Evolutionary conservation across 2,888 invertebrate genomes (phyloP), one percentile per base, ranked within the genome.

Genomic region (Euzetes globulus): DNA sequence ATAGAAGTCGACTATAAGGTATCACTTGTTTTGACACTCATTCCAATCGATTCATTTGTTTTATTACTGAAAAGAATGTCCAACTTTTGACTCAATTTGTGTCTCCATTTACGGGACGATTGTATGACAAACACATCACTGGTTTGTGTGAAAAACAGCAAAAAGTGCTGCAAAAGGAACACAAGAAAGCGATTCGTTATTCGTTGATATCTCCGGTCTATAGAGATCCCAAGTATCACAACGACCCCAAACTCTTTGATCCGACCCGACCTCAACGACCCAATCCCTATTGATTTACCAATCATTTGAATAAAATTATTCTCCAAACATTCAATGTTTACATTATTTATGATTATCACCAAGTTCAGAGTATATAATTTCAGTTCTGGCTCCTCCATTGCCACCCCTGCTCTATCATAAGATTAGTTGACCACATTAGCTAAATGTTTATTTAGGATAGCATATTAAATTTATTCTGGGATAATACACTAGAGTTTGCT

Each of bases 71-170:
- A 73, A 79, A 86, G 84, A 99, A 99, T 83, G 88, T 90, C 0
- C 88, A 92, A 79, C 83, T 99, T 4, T 83, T 99, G 6, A 93
- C 94, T 0, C 97, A 98, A 82, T 99, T 99, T 83, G 91, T 97
- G 81, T 98, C 97, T 45, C 90, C 93, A 0, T 94, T 91, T 81
- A 97, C 98, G 0, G 98, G 98, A 0, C 87, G 90, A 78, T 88
- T 96, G 77, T 98, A 96, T 82, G 93, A 92, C 0, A 87, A 90
- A 73, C 92, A 97, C 80, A 91, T 98, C 58, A 99, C 98, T 5
- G 94, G 98, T 0, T 86, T 99, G 60, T 99, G 98, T 81, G 87
- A 88, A 81, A 82, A 84, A 9, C 92, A 94, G 82, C 95, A 97
- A 80, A 85, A 85, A 63, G 83, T 86, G 78, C 87, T 96, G 0